Percentiles rank a stretch among this genome's conserved stretches.
Conservation (phyloP, 2,113 vertebrate genomes). For the Propithecus coquereli region DNA sequence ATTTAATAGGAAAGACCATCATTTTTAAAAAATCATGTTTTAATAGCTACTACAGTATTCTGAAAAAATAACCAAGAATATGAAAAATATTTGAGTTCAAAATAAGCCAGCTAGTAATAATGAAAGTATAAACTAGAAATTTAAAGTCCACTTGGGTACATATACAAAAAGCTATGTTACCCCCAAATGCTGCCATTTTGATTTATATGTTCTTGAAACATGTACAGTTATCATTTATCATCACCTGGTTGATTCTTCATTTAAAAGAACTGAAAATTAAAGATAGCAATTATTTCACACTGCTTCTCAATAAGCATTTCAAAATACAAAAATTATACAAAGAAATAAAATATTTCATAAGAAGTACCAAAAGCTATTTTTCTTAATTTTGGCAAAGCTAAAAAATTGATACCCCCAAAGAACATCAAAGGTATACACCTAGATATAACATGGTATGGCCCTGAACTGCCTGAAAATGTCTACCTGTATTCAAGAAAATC, state of each 20-base stretch:
- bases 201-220: conserved; percentile 6
- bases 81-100: neutral
- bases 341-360: neutral
- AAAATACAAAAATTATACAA: neutral
- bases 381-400: neutral
- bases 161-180: neutral
- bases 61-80: conserved; percentile 6
- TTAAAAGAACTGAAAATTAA: conserved; percentile 14
- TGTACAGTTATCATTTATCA: neutral
- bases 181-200: neutral
- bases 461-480: neutral
- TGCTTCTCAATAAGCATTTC: conserved; percentile 17
- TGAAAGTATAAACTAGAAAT: neutral
- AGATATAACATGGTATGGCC: neutral
- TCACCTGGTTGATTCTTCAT: neutral
- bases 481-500: conserved; percentile 36
- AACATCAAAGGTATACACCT: neutral
- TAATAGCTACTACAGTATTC: neutral
- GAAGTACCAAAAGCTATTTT: conserved; percentile 9
- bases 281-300: neutral
- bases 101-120: conserved; percentile 3
- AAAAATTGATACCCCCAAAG: neutral
- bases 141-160: neutral
- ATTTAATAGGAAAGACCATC: neutral
- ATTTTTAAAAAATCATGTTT: neutral